Percentiles rank a stretch among this genome's conserved stretches.
Evolutionary conservation across 2,113 vertebrate genomes (phyloP).

Genomic region (Cinclus mexicanus): DNA sequence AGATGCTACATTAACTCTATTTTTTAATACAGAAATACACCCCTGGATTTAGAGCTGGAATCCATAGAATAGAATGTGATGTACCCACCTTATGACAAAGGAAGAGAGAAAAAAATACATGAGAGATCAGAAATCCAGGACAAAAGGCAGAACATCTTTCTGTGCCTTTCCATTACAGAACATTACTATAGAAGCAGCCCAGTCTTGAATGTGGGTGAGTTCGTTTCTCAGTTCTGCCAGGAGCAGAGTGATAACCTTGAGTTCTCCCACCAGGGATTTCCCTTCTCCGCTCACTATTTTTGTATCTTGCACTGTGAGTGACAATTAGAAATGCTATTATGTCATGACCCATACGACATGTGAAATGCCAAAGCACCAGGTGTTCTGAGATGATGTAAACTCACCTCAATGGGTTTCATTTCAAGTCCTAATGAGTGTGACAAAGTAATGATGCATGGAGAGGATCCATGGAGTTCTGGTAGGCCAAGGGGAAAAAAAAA

Average conservation of each 20-base stretch:
- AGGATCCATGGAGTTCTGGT: background rate
- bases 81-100: background rate
- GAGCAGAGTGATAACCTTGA: constrained; percentile 5
- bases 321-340: constrained; percentile 60
- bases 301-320: constrained; percentile 14
- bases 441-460: constrained; percentile 40
- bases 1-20: background rate
- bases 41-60: background rate
- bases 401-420: constrained; percentile 61
- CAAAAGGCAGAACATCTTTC: constrained; percentile 25
- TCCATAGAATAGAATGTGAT: background rate
- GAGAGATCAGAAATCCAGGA: constrained; percentile 16
- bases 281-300: background rate
- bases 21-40: background rate
- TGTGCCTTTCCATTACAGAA: background rate
- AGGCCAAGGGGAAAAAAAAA: background rate
- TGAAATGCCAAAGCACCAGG: constrained; percentile 57
- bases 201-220: background rate
- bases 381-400: constrained; percentile 39
- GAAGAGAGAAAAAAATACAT: background rate
- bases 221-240: background rate
- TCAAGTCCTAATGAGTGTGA: constrained; percentile 63
- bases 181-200: background rate
- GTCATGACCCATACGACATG: constrained; percentile 17
- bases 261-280: constrained; percentile 3